Evolutionary conservation across 1,140 invertebrate species (phyloP).

Genomic region (Rhagoletis zephyria): DNA sequence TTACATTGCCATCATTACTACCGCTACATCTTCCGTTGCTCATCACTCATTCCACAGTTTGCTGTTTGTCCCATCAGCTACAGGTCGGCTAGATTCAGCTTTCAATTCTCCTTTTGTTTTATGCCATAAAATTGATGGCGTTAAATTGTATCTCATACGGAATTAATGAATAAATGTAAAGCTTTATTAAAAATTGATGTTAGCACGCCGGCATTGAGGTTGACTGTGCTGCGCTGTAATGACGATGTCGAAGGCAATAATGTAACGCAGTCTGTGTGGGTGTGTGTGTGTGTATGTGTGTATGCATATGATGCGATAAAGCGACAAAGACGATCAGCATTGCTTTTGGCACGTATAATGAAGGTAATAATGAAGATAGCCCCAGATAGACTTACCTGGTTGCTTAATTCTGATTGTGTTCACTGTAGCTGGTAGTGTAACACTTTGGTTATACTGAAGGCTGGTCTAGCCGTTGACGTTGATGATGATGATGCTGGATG

Average conservation of each 20-base stretch:
- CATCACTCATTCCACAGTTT: background rate
- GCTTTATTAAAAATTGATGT: slow-evolving; percentile 48
- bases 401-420: background rate
- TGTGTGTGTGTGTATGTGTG: no score
- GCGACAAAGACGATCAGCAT: background rate
- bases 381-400: background rate
- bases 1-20: no score
- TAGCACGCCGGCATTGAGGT: background rate
- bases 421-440: background rate
- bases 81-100: background rate
- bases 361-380: slow-evolving; percentile 17
- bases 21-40: no score
- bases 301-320: background rate
- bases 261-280: no score
- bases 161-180: slow-evolving; percentile 49
- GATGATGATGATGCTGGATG: background rate
- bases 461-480: background rate
- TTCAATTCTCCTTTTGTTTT: slow-evolving; percentile 23
- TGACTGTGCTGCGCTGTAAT: background rate
- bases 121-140: slow-evolving; percentile 44
- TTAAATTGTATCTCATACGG: slow-evolving; percentile 51
- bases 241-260: background rate
- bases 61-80: background rate
- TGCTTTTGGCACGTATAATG: slow-evolving; percentile 23
- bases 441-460: background rate